A percentile compares a stretch with the other conserved stretches of the same genome.
phyloP scores from a whole-genome alignment of 2,888 invertebrate genomes.

The Caradrina clavipalpis region DNA sequence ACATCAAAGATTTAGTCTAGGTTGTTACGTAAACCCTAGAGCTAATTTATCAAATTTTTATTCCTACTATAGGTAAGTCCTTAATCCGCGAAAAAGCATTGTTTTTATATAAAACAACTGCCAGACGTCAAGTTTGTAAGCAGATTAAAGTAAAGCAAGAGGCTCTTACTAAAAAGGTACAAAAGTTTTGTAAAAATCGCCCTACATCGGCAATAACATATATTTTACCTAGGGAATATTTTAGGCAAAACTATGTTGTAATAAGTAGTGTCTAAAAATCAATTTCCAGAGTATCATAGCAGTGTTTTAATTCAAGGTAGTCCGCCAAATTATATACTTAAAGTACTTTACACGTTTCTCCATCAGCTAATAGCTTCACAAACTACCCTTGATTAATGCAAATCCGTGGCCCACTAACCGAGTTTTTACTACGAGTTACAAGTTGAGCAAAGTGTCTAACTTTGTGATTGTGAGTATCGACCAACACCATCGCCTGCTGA shows the following conservation, averaged over 20 bases:
- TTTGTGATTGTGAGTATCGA: conserved; percentile 29
- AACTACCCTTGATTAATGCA: conserved; percentile 46
- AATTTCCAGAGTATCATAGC: neutral
- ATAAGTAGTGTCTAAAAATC: no score
- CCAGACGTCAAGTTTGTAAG: neutral
- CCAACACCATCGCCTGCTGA: conserved; percentile 26
- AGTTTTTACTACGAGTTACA: conserved; percentile 35
- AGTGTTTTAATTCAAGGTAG: conserved; percentile 5
- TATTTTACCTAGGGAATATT: no score
- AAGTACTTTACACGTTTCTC: conserved; percentile 12
- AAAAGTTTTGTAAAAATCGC: no score
- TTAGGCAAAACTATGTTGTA: no score
- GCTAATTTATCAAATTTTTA: no score
- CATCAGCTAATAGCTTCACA: conserved; percentile 12
- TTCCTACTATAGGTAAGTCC: neutral
- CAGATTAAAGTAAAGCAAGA: no score
- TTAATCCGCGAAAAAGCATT: neutral
- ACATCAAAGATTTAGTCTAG: no score
- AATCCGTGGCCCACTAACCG: conserved; percentile 56
- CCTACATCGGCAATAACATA: no score
- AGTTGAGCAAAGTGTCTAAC: conserved; percentile 27
- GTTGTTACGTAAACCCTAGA: no score
- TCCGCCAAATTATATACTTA: neutral
- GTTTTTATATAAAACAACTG: neutral
- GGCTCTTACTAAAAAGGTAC: no score